phyloP scores from a whole-genome alignment of 1,140 invertebrate species.

The Eciton burchellii region DNA sequence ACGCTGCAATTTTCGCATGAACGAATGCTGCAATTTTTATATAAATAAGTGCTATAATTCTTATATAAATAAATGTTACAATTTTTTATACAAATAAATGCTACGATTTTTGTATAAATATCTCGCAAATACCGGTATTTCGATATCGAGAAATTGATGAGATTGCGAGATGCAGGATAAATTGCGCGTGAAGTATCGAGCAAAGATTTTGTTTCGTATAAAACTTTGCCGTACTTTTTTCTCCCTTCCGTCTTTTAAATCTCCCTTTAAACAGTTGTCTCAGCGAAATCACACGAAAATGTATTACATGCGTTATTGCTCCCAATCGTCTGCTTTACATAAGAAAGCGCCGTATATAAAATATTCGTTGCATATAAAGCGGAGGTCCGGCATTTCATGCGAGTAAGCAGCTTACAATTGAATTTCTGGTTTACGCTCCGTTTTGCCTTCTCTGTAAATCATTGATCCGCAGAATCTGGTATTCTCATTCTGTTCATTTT shows the following conservation, averaged over 20 bases:
- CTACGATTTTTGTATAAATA: too few species aligned
- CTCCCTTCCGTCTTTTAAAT: conserved; percentile 5
- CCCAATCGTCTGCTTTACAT: background rate
- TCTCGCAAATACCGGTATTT: background rate
- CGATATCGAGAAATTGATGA: background rate
- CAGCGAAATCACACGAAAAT: conserved; percentile 1
- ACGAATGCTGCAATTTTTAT: too few species aligned
- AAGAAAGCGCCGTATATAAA: background rate
- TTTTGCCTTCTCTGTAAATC: background rate
- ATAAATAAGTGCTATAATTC: too few species aligned
- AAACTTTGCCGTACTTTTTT: background rate
- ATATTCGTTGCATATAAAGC: background rate
- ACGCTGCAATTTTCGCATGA: too few species aligned
- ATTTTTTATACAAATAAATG: too few species aligned
- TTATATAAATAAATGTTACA: too few species aligned
- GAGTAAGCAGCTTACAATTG: conserved; percentile 6
- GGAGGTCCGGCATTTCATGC: background rate
- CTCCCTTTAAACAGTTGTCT: background rate
- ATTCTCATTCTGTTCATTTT: background rate
- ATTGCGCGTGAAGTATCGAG: conserved; percentile 16
- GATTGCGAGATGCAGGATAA: conserved; percentile 4
- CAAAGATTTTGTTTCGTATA: background rate
- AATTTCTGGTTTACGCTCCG: background rate
- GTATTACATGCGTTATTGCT: background rate
- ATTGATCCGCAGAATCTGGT: background rate